These are phyloP conservation scores for Perccottus glenii DNA, from an alignment of 2,113 vertebrate species.

Conservation along the genomic window DNA sequence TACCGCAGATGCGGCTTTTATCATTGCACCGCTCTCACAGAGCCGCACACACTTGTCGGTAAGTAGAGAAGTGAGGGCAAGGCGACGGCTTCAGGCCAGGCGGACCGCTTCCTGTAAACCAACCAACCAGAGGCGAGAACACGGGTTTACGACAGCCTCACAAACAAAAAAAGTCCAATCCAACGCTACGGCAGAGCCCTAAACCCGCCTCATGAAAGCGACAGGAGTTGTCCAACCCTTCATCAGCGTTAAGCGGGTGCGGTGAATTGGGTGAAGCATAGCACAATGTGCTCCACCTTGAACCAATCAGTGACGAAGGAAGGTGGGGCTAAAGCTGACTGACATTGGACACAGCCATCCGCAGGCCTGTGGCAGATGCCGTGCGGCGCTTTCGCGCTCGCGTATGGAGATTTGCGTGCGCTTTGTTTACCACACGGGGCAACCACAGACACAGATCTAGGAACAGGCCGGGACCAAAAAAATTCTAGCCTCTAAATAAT, in stretches of 20 bases:
- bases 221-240: slow-evolving; percentile 55
- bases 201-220: slow-evolving; percentile 66
- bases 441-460: slow-evolving; percentile 42
- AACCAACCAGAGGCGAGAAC: slow-evolving; percentile 58
- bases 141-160: slow-evolving; percentile 19
- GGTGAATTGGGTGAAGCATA: slow-evolving; percentile 37
- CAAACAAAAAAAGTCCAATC: slow-evolving; percentile 50
- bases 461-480: slow-evolving; percentile 28
- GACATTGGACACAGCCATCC: slow-evolving; percentile 41
- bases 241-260: slow-evolving; percentile 40
- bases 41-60: slow-evolving; percentile 75
- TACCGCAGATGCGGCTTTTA: slow-evolving; percentile 83
- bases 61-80: slow-evolving; percentile 71
- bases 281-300: neutral
- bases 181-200: slow-evolving; percentile 13
- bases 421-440: slow-evolving; percentile 75
- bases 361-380: slow-evolving; percentile 71
- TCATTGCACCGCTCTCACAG: slow-evolving; percentile 74
- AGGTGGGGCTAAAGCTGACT: slow-evolving; percentile 25
- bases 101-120: slow-evolving; percentile 48
- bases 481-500: neutral
- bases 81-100: slow-evolving; percentile 55
- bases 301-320: slow-evolving; percentile 44
- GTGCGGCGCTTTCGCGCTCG: slow-evolving; percentile 58
- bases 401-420: slow-evolving; percentile 65